Evolutionary conservation across 2,888 invertebrate genomes (phyloP), one percentile per base, ranked within the genome.

Genomic region (Archaeoteleia sp.): DNA sequence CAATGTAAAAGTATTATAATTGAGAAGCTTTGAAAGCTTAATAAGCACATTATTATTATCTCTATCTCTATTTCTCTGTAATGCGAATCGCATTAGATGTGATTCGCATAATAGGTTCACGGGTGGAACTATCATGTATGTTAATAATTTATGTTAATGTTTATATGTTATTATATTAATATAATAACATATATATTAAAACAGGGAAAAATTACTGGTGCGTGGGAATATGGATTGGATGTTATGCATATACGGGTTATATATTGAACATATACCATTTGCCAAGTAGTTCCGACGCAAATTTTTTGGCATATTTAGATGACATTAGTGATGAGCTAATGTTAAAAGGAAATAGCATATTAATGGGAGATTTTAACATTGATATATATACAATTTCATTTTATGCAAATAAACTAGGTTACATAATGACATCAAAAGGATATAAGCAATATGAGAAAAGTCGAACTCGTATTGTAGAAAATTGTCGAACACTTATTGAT

Each of bases 331-430:
- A 30, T 2, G 12, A 9, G 15, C 20, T 37, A 17, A 37, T 17
- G 15, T 37, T 17, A 6, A 35, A 35, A 7, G 14, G n/a, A n/a
- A n/a, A n/a, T n/a, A n/a, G n/a, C 15, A 8, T 35, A 5, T 13
- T 34, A n/a, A 12, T 34, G 7, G 34, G 12, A 13, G 34, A 34
- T 9, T 34, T 34, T 34, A 34, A 34, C 13, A 34, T 34, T 14
- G n/a, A 35, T 35, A 15, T 35, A 15, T 15, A 35, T 35, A 1
- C 5, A 15, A 12, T 6, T 7, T 5, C 34, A 12, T 34, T 5
- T 34, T 34, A 34, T 34, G 13, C 12, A 10, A 34, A 34, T 34
- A 34, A 34, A 34, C 13, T 34, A 9, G 13, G 13, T 3, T 34
- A 34, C 3, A 9, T 10, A n/a, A n/a, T n/a, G n/a, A n/a, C n/a